phyloP scores from a whole-genome alignment of 1,140 invertebrate species.

The Conus betulinus region DNA sequence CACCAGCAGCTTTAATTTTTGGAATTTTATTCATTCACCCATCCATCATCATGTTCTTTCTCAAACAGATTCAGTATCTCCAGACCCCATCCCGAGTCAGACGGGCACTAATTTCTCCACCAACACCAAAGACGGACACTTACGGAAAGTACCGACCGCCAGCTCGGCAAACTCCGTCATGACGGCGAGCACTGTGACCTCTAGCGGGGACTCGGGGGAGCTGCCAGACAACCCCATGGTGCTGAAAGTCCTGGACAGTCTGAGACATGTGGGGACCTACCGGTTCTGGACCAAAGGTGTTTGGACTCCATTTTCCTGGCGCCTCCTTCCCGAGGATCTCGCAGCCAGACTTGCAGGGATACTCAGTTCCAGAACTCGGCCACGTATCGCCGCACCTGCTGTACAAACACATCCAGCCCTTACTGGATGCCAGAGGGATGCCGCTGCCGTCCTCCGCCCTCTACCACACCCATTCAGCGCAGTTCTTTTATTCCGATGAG shows the following conservation, averaged over 20 bases:
- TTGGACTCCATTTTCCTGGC: constrained; percentile 34
- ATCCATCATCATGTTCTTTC: no score
- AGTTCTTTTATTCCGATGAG: constrained; percentile 26
- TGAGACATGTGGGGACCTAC: constrained; percentile 13
- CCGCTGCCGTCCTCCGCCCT: constrained; percentile 12
- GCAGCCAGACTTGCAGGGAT: constrained; percentile 19
- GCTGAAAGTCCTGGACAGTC: constrained; percentile 29
- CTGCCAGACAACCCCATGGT: constrained; percentile 23
- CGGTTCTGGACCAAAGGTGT: constrained; percentile 32
- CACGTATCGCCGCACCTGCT: constrained; percentile 30
- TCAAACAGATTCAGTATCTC: no score
- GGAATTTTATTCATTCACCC: no score
- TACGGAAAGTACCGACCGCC: not conserved
- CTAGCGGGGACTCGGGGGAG: constrained; percentile 1
- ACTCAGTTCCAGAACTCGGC: constrained; percentile 33
- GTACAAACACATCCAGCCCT: constrained; percentile 36
- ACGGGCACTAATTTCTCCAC: not conserved
- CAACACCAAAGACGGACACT: not conserved
- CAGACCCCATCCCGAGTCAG: not conserved
- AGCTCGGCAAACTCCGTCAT: not conserved
- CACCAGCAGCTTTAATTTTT: no score
- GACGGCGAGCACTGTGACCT: not conserved
- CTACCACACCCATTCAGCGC: constrained; percentile 18
- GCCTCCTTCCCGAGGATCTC: constrained; percentile 2
- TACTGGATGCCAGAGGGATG: constrained; percentile 14